Evolutionary conservation across 2,113 vertebrate genomes (phyloP).

Genomic region (Reinhardtius hippoglossoides): DNA sequence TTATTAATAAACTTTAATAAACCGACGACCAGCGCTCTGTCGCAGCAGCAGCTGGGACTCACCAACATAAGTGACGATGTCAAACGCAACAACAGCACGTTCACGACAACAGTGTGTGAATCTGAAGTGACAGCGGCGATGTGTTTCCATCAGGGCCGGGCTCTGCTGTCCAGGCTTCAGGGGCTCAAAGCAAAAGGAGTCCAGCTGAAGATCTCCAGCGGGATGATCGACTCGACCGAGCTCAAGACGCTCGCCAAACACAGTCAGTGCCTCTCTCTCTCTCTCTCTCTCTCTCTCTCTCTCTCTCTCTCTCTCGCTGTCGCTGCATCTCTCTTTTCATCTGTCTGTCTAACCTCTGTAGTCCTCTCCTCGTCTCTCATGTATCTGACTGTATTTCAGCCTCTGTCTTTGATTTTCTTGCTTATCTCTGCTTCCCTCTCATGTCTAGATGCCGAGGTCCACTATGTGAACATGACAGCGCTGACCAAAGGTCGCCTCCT

Average conservation of each 20-base stretch:
- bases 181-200: conserved; percentile 71
- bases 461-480: conserved; percentile 91
- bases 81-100: too few species aligned
- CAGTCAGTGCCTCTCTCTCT: conserved; percentile 54
- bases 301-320: too few species aligned
- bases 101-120: too few species aligned
- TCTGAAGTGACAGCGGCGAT: too few species aligned
- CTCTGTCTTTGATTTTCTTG: neutral
- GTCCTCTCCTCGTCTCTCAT: too few species aligned
- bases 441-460: conserved; percentile 89
- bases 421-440: neutral
- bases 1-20: too few species aligned
- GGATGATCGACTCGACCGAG: conserved; percentile 68
- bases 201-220: conserved; percentile 81
- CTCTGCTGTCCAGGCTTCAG: conserved; percentile 76
- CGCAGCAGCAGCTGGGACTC: too few species aligned
- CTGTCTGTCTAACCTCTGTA: neutral
- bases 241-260: conserved; percentile 67
- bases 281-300: neutral
- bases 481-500: conserved; percentile 91
- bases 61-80: too few species aligned
- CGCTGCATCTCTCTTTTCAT: neutral
- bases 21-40: too few species aligned
- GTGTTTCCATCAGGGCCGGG: conserved; percentile 66
- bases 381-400: too few species aligned